phyloP scores from a whole-genome alignment of 2,113 vertebrate species.

The Genyomyrus donnyi region DNA sequence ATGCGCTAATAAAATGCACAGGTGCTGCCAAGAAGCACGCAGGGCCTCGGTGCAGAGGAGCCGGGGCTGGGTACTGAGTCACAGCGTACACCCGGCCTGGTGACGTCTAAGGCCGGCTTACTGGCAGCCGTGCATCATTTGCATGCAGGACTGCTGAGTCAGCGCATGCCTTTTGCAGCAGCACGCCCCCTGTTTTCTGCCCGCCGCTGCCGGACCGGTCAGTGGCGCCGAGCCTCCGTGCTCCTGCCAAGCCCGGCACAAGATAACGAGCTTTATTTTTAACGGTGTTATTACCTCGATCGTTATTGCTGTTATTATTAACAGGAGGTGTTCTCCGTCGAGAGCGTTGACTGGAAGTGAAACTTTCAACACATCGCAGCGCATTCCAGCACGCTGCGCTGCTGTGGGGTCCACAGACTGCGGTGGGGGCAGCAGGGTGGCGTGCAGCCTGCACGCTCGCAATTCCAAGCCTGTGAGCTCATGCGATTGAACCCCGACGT shows the following conservation, averaged over 20 bases:
- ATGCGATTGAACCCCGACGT: conserved; percentile 44
- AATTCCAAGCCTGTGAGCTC: conserved; percentile 61
- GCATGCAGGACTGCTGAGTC: background rate
- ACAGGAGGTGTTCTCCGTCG: background rate
- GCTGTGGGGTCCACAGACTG: conserved; percentile 25
- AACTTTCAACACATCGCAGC: background rate
- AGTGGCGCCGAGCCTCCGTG: background rate
- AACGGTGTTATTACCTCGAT: background rate
- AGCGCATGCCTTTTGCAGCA: background rate
- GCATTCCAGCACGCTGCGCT: background rate
- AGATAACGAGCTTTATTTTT: background rate
- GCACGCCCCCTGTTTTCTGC: background rate
- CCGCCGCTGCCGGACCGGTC: background rate
- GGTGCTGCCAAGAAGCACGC: background rate
- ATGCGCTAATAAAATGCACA: background rate
- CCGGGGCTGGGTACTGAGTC: background rate
- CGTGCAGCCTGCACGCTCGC: conserved; percentile 44
- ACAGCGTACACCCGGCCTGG: background rate
- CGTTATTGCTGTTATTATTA: background rate
- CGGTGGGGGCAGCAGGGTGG: conserved; percentile 38
- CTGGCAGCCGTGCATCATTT: background rate
- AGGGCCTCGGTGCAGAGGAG: background rate
- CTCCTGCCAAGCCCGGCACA: background rate
- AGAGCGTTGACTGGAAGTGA: background rate
- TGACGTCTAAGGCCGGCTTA: background rate